Conservation (phyloP, 2,797 vertebrate genomes). For the Bradypodion pumilum region DNA sequence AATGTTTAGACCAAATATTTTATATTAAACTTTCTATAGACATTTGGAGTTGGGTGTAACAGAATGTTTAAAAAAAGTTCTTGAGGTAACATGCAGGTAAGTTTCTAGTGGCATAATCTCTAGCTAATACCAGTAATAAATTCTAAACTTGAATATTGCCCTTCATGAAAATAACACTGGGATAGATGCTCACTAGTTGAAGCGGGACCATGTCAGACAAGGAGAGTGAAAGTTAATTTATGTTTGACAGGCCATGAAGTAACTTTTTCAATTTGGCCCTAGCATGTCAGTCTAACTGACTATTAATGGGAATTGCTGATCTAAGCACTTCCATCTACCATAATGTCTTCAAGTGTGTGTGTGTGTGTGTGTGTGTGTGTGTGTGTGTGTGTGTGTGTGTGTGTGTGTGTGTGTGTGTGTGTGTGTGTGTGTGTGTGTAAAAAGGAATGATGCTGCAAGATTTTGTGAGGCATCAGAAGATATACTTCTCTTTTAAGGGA, state of each 20-base stretch:
- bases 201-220: conserved; percentile 13
- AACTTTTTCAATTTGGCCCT: conserved; percentile 39
- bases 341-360: neutral
- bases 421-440: too few relatives aligned
- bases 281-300: conserved; percentile 12
- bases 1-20: neutral
- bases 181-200: conserved; percentile 24
- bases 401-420: too few relatives aligned
- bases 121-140: conserved; percentile 14
- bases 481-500: conserved; percentile 6
- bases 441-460: too few relatives aligned
- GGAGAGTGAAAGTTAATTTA: conserved; percentile 42
- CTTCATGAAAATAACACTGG: conserved; percentile 42
- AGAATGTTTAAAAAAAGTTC: neutral
- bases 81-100: neutral
- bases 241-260: conserved; percentile 46
- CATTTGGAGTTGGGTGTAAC: neutral
- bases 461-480: conserved; percentile 13
- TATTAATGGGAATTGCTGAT: conserved; percentile 22
- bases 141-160: neutral
- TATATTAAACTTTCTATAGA: neutral
- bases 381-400: too few relatives aligned
- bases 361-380: too few relatives aligned
- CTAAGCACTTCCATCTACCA: conserved; percentile 19
- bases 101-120: neutral